Conservation (phyloP, 2,113 vertebrate species). For the Todiramphus saurophagus region DNA sequence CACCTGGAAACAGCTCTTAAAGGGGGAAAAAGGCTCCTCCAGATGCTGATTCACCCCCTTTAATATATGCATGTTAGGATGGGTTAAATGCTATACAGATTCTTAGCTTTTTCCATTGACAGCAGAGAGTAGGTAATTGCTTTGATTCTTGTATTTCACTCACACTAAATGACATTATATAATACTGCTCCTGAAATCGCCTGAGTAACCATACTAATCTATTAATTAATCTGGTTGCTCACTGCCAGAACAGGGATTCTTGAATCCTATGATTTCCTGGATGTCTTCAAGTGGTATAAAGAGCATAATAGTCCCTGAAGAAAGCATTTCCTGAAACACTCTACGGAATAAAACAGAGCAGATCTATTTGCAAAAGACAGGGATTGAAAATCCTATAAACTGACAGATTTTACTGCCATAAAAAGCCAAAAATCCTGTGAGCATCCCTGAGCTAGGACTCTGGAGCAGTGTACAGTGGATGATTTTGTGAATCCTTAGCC, state of each 20-base stretch:
- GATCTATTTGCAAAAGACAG: not conserved
- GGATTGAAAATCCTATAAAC: not conserved
- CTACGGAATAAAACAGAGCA: not conserved
- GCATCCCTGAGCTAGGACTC: not conserved
- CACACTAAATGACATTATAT: not conserved
- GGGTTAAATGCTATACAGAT: not conserved
- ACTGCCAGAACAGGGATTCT: not conserved
- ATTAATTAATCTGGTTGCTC: not conserved
- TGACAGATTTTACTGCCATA: not conserved
- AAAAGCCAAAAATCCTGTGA: not conserved
- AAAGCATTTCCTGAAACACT: not conserved
- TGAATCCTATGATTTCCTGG: not conserved
- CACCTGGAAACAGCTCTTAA: not conserved
- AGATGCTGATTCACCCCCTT: not conserved
- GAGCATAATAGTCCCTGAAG: not conserved
- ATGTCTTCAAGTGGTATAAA: not conserved
- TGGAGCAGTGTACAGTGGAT: fast-evolving
- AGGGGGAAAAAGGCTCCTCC: not conserved
- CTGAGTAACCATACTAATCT: not conserved
- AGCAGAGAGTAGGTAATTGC: not conserved
- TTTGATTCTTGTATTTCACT: not conserved
- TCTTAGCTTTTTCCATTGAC: not conserved
- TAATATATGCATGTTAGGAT: not conserved
- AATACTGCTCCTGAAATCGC: not conserved
- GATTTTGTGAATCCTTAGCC: not conserved